Evolutionary conservation across 2,888 invertebrate species (phyloP), one percentile per base, ranked within the genome.

Genomic region (Xanthorhoe designata): DNA sequence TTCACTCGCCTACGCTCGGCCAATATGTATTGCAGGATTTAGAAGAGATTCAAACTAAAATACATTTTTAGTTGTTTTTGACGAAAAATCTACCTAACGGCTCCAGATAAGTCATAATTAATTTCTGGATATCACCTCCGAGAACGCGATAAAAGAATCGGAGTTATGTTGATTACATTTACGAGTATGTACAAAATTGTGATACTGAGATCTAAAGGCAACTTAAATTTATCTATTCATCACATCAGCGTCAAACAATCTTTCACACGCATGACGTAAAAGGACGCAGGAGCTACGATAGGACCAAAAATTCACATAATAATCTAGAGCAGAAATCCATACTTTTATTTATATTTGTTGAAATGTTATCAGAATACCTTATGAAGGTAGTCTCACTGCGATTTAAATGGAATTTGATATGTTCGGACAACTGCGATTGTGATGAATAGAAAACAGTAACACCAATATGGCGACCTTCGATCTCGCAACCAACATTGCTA

Each of bases 391-490:
- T 13, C 13, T 1, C 5, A 10, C 2, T 42, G 13, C 38, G 6
- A 47, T 17, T 47, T 17, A 17, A 17, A 8, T 17, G 0, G 17
- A 47, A 17, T 8, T 47, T 17, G 47, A 47, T 47, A 47, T 17
- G 51, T n/a, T 19, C 35, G 29, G 17, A 13, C 50, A 32, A 10
- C 29, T 64, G 68, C 60, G 61, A 76, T 78, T 83, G 86, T 86
- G 90, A 90, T 89, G 88, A 90, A 89, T 78, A 84, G 84, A 85
- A 83, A 82, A 81, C 69, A 75, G 77, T 74, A 75, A 83, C 91
- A 89, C 92, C 92, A 92, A 92, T 90, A 92, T 91, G 92, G 92
- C 83, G 90, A 88, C 92, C 90, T 87, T 83, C 82, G 79, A 84
- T 85, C 91, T 85, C 86, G 75, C 80, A 75, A 78, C 79, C 58